These are phyloP conservation scores for Drosophila nr. perissopoda DNA, from an alignment of 2,888 invertebrate genomes.

Conservation along the genomic window DNA sequence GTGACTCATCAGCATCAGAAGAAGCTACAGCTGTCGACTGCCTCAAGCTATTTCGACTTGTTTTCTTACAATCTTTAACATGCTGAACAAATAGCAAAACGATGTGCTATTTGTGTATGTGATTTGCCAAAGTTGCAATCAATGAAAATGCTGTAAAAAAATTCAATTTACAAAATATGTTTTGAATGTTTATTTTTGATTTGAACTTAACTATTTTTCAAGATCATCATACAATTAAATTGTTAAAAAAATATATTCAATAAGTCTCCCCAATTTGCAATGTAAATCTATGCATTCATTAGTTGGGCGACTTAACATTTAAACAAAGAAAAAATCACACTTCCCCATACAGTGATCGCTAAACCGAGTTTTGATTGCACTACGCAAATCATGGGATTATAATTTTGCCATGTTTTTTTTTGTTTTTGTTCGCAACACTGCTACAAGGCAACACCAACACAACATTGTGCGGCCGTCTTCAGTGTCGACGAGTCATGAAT, in stretches of 20 bases:
- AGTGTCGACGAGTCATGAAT: slow-evolving; percentile 77
- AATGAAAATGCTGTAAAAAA: slow-evolving; percentile 13
- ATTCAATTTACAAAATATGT: background rate
- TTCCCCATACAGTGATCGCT: slow-evolving; percentile 22
- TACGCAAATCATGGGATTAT: slow-evolving; percentile 52
- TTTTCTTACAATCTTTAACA: slow-evolving; percentile 33
- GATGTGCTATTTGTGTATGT: background rate
- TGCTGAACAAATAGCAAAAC: slow-evolving; percentile 30
- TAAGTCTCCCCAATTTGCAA: background rate
- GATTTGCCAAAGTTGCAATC: slow-evolving; percentile 43
- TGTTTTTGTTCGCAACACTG: slow-evolving; percentile 23
- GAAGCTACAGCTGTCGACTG: slow-evolving; percentile 39
- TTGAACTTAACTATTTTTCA: background rate
- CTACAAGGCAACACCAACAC: slow-evolving; percentile 60
- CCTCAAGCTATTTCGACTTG: slow-evolving; percentile 47
- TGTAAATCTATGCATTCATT: slow-evolving; percentile 3
- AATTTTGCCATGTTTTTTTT: slow-evolving; percentile 21
- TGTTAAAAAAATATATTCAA: background rate
- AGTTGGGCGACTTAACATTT: slow-evolving; percentile 1
- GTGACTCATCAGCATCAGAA: slow-evolving; percentile 64
- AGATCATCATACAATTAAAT: background rate
- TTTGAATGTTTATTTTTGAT: background rate
- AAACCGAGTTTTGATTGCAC: slow-evolving; percentile 50
- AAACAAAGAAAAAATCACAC: background rate
- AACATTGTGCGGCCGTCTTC: slow-evolving; percentile 61